These are phyloP conservation scores for Cairina moschata DNA, from an alignment of 2,113 vertebrate species.

Conservation along the genomic window DNA sequence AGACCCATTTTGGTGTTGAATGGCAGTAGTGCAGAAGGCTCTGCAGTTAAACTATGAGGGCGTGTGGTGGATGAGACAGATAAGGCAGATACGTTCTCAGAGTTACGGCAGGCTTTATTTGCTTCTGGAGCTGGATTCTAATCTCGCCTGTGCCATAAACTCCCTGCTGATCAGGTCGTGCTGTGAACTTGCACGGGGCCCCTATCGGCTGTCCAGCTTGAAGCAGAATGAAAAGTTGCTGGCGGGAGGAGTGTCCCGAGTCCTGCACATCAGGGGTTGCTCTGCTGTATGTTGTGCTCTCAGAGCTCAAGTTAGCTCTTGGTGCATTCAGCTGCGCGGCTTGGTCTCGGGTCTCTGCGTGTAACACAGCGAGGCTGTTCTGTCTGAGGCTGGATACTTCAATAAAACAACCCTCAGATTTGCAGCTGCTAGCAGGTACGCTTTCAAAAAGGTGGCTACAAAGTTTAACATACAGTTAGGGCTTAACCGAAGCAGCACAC, in stretches of 20 bases:
- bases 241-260: neutral
- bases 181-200: no score
- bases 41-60: neutral
- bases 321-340: neutral
- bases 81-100: neutral
- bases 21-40: neutral
- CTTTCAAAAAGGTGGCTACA: neutral
- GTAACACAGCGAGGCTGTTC: accelerated
- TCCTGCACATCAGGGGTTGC: neutral
- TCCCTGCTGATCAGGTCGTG: neutral
- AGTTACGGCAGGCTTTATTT: neutral
- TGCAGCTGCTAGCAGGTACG: neutral
- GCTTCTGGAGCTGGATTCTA: neutral
- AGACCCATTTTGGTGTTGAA: neutral
- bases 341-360: accelerated
- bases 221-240: neutral
- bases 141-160: neutral
- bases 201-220: neutral
- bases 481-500: neutral
- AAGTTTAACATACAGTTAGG: neutral
- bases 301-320: neutral
- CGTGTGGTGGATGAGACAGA: neutral
- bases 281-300: accelerated
- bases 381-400: neutral
- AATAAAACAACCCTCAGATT: neutral